A percentile compares a stretch with the other conserved stretches of the same genome.
Conservation (phyloP, 2,797 vertebrate genomes). For the Enteromius paludinosus region DNA sequence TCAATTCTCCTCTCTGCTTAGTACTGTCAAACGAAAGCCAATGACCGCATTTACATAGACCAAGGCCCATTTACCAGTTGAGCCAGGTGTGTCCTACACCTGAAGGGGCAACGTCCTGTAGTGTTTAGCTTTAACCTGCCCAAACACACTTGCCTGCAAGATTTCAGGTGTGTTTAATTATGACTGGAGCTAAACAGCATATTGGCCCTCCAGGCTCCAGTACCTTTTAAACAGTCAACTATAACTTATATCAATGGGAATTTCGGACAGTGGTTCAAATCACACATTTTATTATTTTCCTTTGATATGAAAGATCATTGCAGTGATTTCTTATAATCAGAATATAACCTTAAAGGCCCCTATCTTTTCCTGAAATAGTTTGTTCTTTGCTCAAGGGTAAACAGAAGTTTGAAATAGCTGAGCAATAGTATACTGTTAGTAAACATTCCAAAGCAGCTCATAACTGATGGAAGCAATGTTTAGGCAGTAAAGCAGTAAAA, state of each 20-base stretch:
- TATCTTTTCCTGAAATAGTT: neutral
- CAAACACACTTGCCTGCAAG: neutral
- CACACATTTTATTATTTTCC: neutral
- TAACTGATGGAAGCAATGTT: neutral
- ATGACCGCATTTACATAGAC: neutral
- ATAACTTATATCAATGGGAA: neutral
- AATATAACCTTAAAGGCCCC: neutral
- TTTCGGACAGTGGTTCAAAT: neutral
- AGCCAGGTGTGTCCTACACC: neutral
- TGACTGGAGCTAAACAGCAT: neutral
- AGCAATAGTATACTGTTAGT: neutral
- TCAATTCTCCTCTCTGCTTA: neutral
- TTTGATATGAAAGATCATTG: neutral
- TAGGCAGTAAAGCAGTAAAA: neutral
- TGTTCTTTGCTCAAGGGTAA: neutral
- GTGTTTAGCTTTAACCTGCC: neutral
- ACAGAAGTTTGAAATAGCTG: neutral
- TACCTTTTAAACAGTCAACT: neutral
- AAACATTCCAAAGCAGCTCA: neutral
- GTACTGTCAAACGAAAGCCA: neutral
- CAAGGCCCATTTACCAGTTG: neutral
- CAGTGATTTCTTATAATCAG: neutral
- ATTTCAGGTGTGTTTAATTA: slow-evolving; percentile 19
- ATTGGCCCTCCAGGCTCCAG: neutral
- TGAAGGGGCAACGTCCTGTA: neutral